Evolutionary conservation across 1,140 invertebrate genomes (phyloP).

Genomic region (Lasioglossum baleicum): DNA sequence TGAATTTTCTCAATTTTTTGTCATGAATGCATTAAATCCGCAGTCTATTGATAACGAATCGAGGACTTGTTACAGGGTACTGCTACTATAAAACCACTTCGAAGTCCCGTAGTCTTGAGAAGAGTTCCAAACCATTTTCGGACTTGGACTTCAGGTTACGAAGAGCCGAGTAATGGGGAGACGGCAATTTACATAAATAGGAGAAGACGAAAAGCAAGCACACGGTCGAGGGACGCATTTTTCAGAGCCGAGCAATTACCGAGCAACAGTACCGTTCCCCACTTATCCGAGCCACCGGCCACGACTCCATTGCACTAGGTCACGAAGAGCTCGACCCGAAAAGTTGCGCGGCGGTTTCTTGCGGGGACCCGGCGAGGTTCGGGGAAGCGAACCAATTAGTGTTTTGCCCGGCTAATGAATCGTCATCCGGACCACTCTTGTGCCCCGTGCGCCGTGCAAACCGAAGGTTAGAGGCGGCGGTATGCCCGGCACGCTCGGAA

Average conservation of each 20-base stretch:
- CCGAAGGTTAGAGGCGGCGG: conserved; percentile 43
- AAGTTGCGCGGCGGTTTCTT: conserved; percentile 49
- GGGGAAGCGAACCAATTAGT: conserved; percentile 68
- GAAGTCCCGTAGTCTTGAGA: too few species aligned
- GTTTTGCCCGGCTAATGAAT: conserved; percentile 69
- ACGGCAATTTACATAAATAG: too few species aligned
- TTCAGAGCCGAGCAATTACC: conserved; percentile 18
- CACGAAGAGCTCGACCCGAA: conserved; percentile 42
- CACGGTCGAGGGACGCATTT: not conserved
- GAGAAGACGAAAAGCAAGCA: too few species aligned
- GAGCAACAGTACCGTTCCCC: conserved; percentile 8
- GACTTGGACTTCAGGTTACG: too few species aligned
- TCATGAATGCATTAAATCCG: too few species aligned
- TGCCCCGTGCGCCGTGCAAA: conserved; percentile 34
- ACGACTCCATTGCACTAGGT: conserved; percentile 41
- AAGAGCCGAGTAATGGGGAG: too few species aligned
- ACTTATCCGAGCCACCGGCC: not conserved
- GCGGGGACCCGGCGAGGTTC: conserved; percentile 44
- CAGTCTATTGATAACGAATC: too few species aligned
- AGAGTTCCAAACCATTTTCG: too few species aligned
- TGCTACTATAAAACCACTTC: too few species aligned
- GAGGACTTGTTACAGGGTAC: too few species aligned
- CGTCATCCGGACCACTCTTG: conserved; percentile 56
- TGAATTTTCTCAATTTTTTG: too few species aligned
- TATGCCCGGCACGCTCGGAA: conserved; percentile 47